phyloP scores from a whole-genome alignment of 1,140 invertebrate species.

The Agrypnia vestita region DNA sequence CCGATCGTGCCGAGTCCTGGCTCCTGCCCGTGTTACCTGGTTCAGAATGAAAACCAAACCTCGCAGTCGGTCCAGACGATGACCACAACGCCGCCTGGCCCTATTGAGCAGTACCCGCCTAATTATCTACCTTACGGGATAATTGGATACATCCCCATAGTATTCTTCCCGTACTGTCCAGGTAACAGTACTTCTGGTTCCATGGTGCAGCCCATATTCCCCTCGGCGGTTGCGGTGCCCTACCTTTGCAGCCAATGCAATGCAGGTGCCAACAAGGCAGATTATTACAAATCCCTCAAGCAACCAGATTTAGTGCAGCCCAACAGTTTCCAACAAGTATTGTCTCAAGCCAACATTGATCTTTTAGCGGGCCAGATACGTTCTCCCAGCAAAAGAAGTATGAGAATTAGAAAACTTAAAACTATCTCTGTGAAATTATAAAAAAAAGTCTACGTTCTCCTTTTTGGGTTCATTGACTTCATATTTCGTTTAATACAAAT shows the following conservation, averaged over 20 bases:
- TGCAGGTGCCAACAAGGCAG: slow-evolving; percentile 19
- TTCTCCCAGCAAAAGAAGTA: slow-evolving; percentile 55
- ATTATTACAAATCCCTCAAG: slow-evolving; percentile 9
- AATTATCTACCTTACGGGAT: slow-evolving; percentile 69
- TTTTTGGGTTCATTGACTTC: not conserved
- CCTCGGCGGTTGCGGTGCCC: slow-evolving; percentile 65
- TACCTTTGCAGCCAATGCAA: slow-evolving; percentile 58
- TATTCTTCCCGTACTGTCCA: slow-evolving; percentile 75
- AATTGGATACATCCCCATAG: slow-evolving; percentile 75
- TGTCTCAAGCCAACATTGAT: slow-evolving; percentile 53
- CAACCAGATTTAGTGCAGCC: slow-evolving; percentile 20
- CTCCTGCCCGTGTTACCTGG: slow-evolving; percentile 73
- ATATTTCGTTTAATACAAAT: slow-evolving; percentile 46
- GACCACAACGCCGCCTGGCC: slow-evolving; percentile 62
- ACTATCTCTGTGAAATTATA: slow-evolving; percentile 6
- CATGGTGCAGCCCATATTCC: slow-evolving; percentile 67
- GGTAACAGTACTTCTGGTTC: slow-evolving; percentile 63
- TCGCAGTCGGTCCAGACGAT: slow-evolving; percentile 63
- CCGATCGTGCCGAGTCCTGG: slow-evolving; percentile 73
- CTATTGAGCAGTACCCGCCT: slow-evolving; percentile 64
- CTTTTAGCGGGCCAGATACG: slow-evolving; percentile 35
- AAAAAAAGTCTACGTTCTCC: not conserved
- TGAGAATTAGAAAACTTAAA: slow-evolving; percentile 51
- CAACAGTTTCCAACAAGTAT: slow-evolving; percentile 57
- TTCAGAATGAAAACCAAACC: slow-evolving; percentile 63